phyloP scores from a whole-genome alignment of 2,113 vertebrate genomes.

The Erythrolamprus reginae region DNA sequence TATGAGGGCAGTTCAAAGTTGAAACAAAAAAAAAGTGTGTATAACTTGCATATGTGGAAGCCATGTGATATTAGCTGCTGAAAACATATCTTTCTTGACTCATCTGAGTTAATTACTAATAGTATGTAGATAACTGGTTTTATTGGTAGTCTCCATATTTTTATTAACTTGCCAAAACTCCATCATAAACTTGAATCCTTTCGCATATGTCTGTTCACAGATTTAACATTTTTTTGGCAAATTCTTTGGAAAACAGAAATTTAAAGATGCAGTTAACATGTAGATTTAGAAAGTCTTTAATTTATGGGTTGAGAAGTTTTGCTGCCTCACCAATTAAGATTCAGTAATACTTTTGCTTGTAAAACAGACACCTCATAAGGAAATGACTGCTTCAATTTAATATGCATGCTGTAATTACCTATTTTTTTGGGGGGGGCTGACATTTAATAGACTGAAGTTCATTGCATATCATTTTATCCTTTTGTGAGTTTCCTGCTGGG shows the following conservation, averaged over 20 bases:
- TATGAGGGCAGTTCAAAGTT: neutral
- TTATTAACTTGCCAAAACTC: neutral
- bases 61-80: neutral
- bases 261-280: neutral
- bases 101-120: neutral
- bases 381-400: conserved; percentile 37
- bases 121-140: neutral
- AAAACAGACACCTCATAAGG: conserved; percentile 23
- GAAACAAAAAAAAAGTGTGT: neutral
- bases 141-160: neutral
- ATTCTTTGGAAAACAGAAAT: neutral
- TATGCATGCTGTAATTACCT: conserved; percentile 58
- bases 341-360: conserved; percentile 25
- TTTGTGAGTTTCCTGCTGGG: conserved; percentile 40
- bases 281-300: neutral
- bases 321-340: conserved; percentile 45
- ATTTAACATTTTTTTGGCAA: neutral
- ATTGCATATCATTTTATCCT: conserved; percentile 49
- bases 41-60: neutral
- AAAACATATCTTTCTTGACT: neutral
- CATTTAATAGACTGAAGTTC: conserved; percentile 65
- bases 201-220: neutral
- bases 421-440: conserved; percentile 61
- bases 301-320: neutral
- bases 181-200: neutral